Percentiles rank a stretch among this genome's conserved stretches.
Conservation (phyloP, 1,140 invertebrate genomes). For the Drosophila repleta region DNA sequence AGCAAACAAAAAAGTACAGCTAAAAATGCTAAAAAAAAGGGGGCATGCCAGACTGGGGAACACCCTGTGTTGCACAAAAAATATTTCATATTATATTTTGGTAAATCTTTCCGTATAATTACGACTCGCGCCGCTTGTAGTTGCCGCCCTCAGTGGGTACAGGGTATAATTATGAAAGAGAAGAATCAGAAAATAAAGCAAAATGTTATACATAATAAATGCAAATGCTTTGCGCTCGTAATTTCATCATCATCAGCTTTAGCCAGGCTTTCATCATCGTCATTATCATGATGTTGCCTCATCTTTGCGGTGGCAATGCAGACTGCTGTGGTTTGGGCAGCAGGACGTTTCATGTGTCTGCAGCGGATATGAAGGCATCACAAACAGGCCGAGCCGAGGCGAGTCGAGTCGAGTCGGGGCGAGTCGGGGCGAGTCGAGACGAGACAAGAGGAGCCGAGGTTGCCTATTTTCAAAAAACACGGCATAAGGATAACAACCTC, state of each 20-base stretch:
- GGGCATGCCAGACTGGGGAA: not conserved
- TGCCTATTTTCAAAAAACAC: slow-evolving; percentile 81
- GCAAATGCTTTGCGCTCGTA: slow-evolving; percentile 80
- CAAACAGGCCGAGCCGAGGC: slow-evolving; percentile 63
- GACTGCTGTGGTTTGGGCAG: slow-evolving; percentile 66
- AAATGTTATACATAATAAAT: slow-evolving; percentile 76
- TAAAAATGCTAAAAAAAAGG: not conserved
- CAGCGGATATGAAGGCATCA: slow-evolving; percentile 81
- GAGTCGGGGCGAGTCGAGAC: not conserved
- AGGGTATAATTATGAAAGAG: slow-evolving; percentile 33
- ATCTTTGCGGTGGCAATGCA: slow-evolving; percentile 48
- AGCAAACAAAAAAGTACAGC: slow-evolving; percentile 33
- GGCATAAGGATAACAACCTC: slow-evolving; percentile 82
- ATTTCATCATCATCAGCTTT: slow-evolving; percentile 68
- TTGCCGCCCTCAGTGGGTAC: not conserved
- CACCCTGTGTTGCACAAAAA: not conserved
- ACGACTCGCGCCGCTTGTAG: not conserved
- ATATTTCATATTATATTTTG: too few species aligned
- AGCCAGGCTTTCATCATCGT: slow-evolving; percentile 13
- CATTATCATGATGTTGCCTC: slow-evolving; percentile 14
- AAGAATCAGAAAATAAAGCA: slow-evolving; percentile 6
- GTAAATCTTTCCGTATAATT: too few species aligned
- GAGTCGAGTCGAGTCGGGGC: not conserved
- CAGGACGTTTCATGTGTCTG: slow-evolving; percentile 80
- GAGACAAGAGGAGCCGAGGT: slow-evolving; percentile 18